Conservation (phyloP, 1,140 invertebrate genomes). For the Tigriopus japonicus region DNA sequence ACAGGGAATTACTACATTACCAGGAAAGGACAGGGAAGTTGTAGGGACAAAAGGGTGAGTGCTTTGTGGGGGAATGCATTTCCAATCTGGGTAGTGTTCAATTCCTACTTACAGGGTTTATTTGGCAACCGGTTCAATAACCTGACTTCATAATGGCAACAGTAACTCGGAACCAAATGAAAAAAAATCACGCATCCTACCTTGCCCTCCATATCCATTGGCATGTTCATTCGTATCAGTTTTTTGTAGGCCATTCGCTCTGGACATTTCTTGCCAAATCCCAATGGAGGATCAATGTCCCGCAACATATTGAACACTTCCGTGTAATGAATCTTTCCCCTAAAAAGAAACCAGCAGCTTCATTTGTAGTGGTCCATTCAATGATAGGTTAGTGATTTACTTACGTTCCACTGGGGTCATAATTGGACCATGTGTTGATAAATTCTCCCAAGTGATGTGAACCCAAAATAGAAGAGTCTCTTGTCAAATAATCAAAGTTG, state of each 20-base stretch:
- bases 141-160: too few species aligned
- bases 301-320: constrained; percentile 43
- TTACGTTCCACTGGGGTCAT: constrained; percentile 39
- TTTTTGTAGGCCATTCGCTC: constrained; percentile 39
- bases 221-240: constrained; percentile 41
- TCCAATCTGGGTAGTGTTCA: too few species aligned
- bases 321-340: constrained; percentile 38
- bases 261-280: constrained; percentile 43
- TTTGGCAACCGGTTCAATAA: too few species aligned
- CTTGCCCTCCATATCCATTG: constrained; percentile 25
- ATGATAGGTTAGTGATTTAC: constrained; percentile 15
- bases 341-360: constrained; percentile 21
- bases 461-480: constrained; percentile 41
- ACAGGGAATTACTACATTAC: too few species aligned
- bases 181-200: neutral
- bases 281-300: constrained; percentile 41
- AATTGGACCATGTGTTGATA: constrained; percentile 38
- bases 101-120: too few species aligned
- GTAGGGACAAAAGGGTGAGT: too few species aligned
- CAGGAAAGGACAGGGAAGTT: too few species aligned
- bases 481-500: constrained; percentile 43
- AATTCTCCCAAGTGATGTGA: constrained; percentile 44
- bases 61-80: too few species aligned
- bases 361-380: neutral
- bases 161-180: too few species aligned